Evolutionary conservation across 2,888 invertebrate genomes (phyloP).

Genomic region (Eupeodes latifasciatus): DNA sequence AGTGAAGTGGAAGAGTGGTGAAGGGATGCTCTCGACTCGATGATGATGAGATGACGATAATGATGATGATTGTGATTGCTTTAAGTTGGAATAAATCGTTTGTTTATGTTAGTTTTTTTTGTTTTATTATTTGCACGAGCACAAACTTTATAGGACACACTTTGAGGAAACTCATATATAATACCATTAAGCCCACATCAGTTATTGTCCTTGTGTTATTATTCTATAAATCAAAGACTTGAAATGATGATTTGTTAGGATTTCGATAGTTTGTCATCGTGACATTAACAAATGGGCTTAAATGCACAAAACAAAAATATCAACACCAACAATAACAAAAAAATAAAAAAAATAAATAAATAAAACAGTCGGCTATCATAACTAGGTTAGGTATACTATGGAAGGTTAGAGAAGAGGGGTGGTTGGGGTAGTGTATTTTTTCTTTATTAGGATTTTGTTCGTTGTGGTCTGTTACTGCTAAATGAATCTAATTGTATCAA

Average conservation of each 20-base stretch:
- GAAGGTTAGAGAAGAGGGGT: not conserved
- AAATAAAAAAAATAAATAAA: not conserved
- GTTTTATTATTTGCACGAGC: not conserved
- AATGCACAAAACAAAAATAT: not conserved
- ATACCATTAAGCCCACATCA: not conserved
- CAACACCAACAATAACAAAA: not conserved
- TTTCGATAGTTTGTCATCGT: slow-evolving; percentile 70
- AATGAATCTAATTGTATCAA: slow-evolving; percentile 53
- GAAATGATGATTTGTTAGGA: slow-evolving; percentile 67
- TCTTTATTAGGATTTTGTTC: not conserved
- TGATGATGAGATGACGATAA: not conserved
- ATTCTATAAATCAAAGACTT: slow-evolving; percentile 62
- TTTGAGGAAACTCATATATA: not conserved
- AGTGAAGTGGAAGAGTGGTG: not conserved
- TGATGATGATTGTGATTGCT: slow-evolving; percentile 41
- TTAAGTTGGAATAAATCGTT: slow-evolving; percentile 30
- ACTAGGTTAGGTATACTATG: not conserved
- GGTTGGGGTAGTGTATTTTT: not conserved
- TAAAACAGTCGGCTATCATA: not conserved
- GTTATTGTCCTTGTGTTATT: slow-evolving; percentile 36
- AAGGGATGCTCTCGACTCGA: not conserved
- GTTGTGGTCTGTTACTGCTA: slow-evolving; percentile 3
- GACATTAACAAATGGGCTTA: slow-evolving; percentile 66
- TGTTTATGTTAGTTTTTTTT: slow-evolving; percentile 13
- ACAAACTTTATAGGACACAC: not conserved